Evolutionary conservation across 2,888 invertebrate species (phyloP).

Genomic region (Myopa testacea): DNA sequence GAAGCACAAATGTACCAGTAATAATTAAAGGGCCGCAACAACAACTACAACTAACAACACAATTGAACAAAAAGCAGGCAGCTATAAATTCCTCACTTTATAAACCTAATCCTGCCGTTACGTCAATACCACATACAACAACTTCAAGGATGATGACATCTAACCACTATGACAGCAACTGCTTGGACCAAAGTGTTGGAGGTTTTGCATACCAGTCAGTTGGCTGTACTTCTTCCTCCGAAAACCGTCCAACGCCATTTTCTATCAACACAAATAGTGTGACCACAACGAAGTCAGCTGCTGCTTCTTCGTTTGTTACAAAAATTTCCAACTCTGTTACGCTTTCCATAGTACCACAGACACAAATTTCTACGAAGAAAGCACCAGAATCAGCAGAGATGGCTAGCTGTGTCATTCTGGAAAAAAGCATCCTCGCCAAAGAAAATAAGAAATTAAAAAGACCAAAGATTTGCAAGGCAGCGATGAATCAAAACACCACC

Average conservation of each 20-base stretch:
- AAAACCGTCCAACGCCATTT: not conserved
- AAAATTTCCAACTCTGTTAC: slow-evolving; percentile 23
- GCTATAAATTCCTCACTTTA: slow-evolving; percentile 7
- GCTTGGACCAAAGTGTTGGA: not conserved
- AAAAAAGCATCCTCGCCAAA: slow-evolving; percentile 1
- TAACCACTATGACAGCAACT: not conserved
- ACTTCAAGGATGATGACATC: slow-evolving; percentile 8
- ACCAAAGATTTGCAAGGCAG: not conserved
- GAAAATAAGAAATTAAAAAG: not conserved
- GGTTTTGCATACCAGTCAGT: not conserved
- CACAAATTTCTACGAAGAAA: not conserved
- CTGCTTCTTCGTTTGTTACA: not conserved
- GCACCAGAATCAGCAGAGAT: not conserved
- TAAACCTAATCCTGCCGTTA: not conserved
- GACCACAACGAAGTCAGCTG: not conserved
- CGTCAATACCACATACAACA: not conserved
- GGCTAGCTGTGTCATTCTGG: not conserved
- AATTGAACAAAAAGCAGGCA: not conserved
- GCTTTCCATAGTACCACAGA: not conserved
- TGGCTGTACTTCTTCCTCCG: not conserved
- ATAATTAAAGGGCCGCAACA: slow-evolving; percentile 26
- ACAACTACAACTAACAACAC: not conserved
- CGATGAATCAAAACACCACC: not conserved
- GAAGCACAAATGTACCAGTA: slow-evolving; percentile 36
- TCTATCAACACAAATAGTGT: not conserved